A percentile compares a stretch with the other conserved stretches of the same genome.
These are phyloP conservation scores for Bergia puertoricense DNA, from an alignment of 92 coral and sea anemone genomes.

Conservation along the genomic window DNA sequence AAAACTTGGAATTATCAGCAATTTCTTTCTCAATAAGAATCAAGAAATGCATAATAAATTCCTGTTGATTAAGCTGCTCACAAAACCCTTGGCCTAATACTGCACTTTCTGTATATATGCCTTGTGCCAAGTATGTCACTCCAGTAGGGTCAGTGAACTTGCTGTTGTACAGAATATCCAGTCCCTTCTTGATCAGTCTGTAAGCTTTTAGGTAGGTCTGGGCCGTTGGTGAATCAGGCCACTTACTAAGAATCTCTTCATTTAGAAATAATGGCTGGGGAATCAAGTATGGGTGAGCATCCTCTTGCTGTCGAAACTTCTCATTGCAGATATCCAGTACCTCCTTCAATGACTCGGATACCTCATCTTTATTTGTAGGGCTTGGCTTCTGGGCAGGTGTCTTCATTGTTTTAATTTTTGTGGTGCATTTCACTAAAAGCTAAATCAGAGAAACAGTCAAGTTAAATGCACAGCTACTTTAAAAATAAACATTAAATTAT, in stretches of 20 bases:
- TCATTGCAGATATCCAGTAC: not conserved
- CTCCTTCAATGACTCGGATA: not conserved
- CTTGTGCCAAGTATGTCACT: constrained; percentile 58
- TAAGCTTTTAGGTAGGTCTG: constrained; percentile 66
- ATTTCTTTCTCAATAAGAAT: not conserved
- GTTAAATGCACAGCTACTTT: not conserved
- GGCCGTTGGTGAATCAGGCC: constrained; percentile 77
- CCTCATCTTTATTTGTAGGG: not conserved
- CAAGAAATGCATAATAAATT: not conserved
- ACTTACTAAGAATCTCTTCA: constrained; percentile 59
- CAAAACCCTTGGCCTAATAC: not conserved
- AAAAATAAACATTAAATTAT: too few relatives aligned
- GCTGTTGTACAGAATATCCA: constrained; percentile 56
- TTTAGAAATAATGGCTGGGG: constrained; percentile 55
- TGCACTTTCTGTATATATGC: constrained; percentile 62
- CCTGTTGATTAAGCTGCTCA: not conserved
- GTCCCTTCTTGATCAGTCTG: constrained; percentile 61
- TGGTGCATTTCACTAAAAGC: constrained; percentile 13
- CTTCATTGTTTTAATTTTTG: not conserved
- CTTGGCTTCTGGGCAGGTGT: not conserved
- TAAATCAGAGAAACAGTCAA: not conserved
- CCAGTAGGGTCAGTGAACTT: constrained; percentile 62
- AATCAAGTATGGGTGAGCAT: constrained; percentile 59
- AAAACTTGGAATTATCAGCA: constrained; percentile 45
- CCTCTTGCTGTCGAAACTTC: constrained; percentile 4